Evolutionary conservation across 2,888 invertebrate species (phyloP), one percentile per base, ranked within the genome.

Genomic region (Agriopis leucophaearia): DNA sequence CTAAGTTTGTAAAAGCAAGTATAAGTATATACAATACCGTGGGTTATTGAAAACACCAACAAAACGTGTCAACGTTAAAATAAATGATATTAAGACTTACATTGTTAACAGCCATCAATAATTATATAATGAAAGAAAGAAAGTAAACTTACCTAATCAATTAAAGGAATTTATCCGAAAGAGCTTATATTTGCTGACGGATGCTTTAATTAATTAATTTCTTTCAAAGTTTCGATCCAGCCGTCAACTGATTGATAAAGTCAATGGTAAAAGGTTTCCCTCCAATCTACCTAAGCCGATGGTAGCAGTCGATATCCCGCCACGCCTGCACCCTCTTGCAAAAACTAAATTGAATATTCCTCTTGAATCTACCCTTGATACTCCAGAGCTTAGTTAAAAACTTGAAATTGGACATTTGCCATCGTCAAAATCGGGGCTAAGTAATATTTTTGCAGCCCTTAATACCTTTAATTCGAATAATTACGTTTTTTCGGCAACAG

Each of bases 341-440:
- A 84, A 85, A 86, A 86, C 84, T 81, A 86, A 87, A 87, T 87
- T 85, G 84, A 87, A 87, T 83, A 82, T 83, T 78, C 79, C 81
- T 80, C 76, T 74, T 54, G 71, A 75, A 74, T 74, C 74, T 75
- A 76, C 63, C 65, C 48, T 60, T 64, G 54, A 64, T 58, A 70
- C 66, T 63, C 51, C 64, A 70, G 55, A 64, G 72, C 69, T 72
- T 73, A 73, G 66, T 71, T 71, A 73, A 70, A 65, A 73, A 72
- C 70, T 71, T 71, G 67, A 66, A 72, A 73, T 73, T 71, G 72
- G 67, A 67, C 59, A 47, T 64, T 71, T 68, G 62, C 64, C 58
- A 55, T 45, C 9, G 42, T 54, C 45, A 40, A 58, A 58, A 52
- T 59, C 61, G 56, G 58, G 42, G 45, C 27, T 15, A 42, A 66